Percentiles rank a stretch among this genome's conserved stretches.
phyloP scores from a whole-genome alignment of 2,888 invertebrate genomes.

The Andrena flavipes region DNA sequence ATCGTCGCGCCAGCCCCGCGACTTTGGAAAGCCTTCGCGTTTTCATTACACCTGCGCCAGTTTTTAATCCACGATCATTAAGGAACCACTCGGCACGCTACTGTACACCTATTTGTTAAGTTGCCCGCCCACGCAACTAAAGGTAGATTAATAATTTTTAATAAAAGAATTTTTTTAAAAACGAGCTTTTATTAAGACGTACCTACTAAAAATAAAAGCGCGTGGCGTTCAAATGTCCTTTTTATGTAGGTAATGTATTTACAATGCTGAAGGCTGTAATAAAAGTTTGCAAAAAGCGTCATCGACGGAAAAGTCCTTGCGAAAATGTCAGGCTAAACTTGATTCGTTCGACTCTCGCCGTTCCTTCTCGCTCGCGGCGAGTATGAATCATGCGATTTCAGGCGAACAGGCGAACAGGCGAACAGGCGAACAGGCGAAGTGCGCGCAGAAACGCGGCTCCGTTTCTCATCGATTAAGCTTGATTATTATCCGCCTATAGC shows the following conservation, averaged over 20 bases:
- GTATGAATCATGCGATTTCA: constrained; percentile 49
- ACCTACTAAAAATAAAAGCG: no score
- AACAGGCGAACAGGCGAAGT: no score
- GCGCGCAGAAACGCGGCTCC: constrained; percentile 2
- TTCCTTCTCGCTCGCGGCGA: constrained; percentile 22
- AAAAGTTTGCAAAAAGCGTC: constrained; percentile 19
- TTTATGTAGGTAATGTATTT: no score
- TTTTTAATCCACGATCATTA: not conserved
- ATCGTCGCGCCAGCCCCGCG: not conserved
- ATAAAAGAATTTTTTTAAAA: no score
- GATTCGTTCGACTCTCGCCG: constrained; percentile 47
- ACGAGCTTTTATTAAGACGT: no score
- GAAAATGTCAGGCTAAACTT: constrained; percentile 66
- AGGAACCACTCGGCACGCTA: not conserved
- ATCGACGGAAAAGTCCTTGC: constrained; percentile 56
- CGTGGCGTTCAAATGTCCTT: no score
- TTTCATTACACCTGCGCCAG: not conserved
- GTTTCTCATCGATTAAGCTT: constrained; percentile 42
- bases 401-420: no score
- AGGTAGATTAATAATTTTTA: no score
- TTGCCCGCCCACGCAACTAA: not conserved
- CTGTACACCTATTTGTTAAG: no score
- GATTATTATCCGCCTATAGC: constrained; percentile 6
- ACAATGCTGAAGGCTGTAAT: not conserved
- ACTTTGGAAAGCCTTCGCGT: not conserved